These are phyloP conservation scores for Crotophaga sulcirostris DNA, from an alignment of 2,113 vertebrate species.

Conservation along the genomic window DNA sequence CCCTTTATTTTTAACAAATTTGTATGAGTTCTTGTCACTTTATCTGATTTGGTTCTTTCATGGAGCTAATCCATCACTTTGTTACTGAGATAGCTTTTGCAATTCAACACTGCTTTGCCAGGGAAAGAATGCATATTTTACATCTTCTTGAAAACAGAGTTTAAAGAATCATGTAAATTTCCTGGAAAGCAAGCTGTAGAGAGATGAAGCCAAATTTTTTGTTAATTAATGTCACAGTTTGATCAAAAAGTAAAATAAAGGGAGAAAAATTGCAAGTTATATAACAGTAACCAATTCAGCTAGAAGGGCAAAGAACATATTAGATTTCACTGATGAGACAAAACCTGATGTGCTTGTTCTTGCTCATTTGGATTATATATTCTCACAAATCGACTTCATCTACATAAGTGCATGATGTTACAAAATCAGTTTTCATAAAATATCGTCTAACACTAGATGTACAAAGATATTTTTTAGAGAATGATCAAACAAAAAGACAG, in stretches of 20 bases:
- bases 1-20: background rate
- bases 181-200: background rate
- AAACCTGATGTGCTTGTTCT: background rate
- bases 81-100: background rate
- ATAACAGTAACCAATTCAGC: background rate
- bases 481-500: background rate
- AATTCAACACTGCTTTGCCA: background rate
- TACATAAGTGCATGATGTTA: background rate
- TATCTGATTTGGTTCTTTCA: constrained; percentile 12
- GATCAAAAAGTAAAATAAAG: background rate
- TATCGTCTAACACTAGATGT: background rate
- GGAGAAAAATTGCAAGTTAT: background rate
- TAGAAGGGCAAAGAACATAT: background rate
- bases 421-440: background rate
- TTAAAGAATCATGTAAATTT: constrained; percentile 1
- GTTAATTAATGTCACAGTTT: background rate
- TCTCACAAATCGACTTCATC: background rate
- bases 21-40: background rate
- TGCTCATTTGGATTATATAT: background rate
- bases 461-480: background rate
- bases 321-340: background rate
- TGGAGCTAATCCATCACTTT: constrained; percentile 10
- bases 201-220: background rate
- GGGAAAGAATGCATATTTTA: background rate
- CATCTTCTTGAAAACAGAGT: background rate